Percentiles rank a stretch among this genome's conserved stretches.
These are phyloP conservation scores for Arrhamphus sclerolepis DNA, from an alignment of 2,797 vertebrate genomes.

Conservation along the genomic window DNA sequence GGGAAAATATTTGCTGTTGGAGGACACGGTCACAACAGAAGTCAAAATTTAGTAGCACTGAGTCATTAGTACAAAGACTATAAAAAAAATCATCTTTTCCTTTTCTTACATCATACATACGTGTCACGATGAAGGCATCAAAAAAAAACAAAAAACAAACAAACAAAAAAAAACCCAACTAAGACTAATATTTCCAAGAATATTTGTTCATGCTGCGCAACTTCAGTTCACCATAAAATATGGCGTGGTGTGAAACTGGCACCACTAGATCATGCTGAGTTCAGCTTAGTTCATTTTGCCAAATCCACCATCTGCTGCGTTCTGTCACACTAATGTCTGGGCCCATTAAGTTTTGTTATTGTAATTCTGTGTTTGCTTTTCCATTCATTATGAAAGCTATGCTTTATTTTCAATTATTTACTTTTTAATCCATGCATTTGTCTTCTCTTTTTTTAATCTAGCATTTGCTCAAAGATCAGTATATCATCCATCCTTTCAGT, in stretches of 20 bases:
- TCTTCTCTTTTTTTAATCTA: conserved; percentile 6
- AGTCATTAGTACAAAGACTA: too few relatives aligned
- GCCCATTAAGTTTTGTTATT: conserved; percentile 35
- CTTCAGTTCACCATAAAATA: conserved; percentile 56
- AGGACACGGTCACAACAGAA: neutral
- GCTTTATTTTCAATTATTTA: conserved; percentile 10
- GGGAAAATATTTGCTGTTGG: neutral
- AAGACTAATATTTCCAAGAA: conserved; percentile 47
- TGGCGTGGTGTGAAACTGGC: conserved; percentile 67
- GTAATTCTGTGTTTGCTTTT: neutral
- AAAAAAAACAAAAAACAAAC: conserved; percentile 6
- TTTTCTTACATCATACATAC: too few relatives aligned
- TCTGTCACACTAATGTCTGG: conserved; percentile 42
- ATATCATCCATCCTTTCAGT: conserved; percentile 24
- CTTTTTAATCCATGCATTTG: conserved; percentile 7
- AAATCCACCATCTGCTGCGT: conserved; percentile 67
- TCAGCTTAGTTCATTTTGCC: conserved; percentile 62
- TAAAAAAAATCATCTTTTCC: too few relatives aligned
- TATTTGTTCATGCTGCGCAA: conserved; percentile 49
- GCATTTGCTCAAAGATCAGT: too few relatives aligned
- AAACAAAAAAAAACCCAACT: too few relatives aligned
- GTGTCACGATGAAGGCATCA: neutral
- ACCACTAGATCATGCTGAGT: conserved; percentile 53
- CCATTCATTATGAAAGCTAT: neutral
- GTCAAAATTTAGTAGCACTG: neutral